Evolutionary conservation across 2,797 vertebrate species (phyloP), one percentile per base, ranked within the genome.

Genomic region (Echeneis naucrates): DNA sequence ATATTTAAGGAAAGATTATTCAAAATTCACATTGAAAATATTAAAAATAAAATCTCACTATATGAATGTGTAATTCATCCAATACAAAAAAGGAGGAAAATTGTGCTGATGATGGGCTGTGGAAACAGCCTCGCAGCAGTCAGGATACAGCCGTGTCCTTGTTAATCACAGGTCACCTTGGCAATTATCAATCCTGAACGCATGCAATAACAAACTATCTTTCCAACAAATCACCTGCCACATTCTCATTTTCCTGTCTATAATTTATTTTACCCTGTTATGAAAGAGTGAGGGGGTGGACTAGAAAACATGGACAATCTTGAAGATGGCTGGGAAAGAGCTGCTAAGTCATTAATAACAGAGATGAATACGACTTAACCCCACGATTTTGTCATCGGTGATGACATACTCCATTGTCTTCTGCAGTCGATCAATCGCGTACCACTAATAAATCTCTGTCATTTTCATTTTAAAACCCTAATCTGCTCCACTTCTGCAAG

Each of bases 201-300:
- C 63, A 72, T 66, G 88, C 87, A 91, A 89, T 88, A 92, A 92
- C 87, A 92, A 92, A 93, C 87, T 84, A 89, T 89, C 88, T 85
- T 64, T 75, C 62, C 37, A 10, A 91, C 87, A 92, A 91, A 94
- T 92, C 90, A 82, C 83, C 82, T 79, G 82, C 72, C 88, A 86
- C 66, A 67, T 76, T 90, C 91, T 90, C 57, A 89, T 89, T 89
- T 79, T 73, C 74, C 66, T 51, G 51, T 81, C 64, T 86, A 64
- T 91, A 87, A 93, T 92, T 90, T 87, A 90, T 91, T 82, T 85
- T 72, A 76, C 58, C 69, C 27, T 26, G 78, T 44, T 7, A 63
- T 65, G 61, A 84, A 75, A 59, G 87, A 87, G 60, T 69, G 80
- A 82, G 61, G 61, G 70, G 79, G 76, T 35, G 73, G 69, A 42